Evolutionary conservation across 2,113 vertebrate genomes (phyloP).

Genomic region (Tichodroma muraria): DNA sequence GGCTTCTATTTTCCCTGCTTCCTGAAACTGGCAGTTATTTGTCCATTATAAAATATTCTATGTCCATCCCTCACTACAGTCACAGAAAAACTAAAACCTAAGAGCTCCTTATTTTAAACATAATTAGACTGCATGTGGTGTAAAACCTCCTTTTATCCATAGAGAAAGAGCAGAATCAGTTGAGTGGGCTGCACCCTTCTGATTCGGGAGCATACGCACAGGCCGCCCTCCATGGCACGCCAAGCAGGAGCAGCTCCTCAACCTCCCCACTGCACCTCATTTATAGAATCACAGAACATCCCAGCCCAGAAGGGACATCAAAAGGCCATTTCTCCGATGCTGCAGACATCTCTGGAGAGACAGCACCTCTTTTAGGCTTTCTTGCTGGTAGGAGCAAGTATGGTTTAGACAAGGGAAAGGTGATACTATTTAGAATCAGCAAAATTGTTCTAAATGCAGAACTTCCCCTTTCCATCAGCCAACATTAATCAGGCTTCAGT

Average conservation of each 20-base stretch:
- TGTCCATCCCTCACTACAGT: neutral
- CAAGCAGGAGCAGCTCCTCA: neutral
- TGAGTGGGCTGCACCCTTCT: neutral
- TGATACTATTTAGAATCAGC: neutral
- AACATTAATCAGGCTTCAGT: neutral
- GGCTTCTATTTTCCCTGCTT: neutral
- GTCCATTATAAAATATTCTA: neutral
- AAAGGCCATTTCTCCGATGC: neutral
- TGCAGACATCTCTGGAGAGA: neutral
- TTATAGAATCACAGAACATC: neutral
- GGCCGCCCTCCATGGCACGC: neutral
- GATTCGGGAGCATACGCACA: neutral
- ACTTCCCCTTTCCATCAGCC: neutral
- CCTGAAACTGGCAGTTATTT: neutral
- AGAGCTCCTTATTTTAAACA: neutral
- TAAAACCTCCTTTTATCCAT: neutral
- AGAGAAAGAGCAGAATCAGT: neutral
- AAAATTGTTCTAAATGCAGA: neutral
- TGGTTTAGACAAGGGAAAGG: neutral
- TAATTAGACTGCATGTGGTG: neutral
- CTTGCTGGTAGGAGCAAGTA: neutral
- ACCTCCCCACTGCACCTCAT: neutral
- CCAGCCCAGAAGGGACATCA: neutral
- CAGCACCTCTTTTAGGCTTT: neutral
- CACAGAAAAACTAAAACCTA: neutral